Evolutionary conservation across 92 coral and sea anemone genomes (phyloP).

Genomic region (Actinostola sp.): DNA sequence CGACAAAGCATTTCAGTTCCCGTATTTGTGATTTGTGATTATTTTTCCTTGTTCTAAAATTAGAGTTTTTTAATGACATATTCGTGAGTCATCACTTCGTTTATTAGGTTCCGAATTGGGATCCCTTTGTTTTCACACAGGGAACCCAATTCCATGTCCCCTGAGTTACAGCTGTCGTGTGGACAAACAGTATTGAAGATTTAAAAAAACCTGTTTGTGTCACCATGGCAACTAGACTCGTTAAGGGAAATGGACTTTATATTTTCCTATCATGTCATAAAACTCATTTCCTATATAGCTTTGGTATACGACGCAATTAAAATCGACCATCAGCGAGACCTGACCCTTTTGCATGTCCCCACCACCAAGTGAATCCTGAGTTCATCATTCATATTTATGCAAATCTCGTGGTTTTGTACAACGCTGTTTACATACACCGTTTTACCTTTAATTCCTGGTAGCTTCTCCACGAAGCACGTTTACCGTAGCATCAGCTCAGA

Average conservation of each 20-base stretch:
- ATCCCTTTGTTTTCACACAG: not conserved
- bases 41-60: too few relatives aligned
- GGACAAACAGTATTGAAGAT: not conserved
- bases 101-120: too few relatives aligned
- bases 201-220: not conserved
- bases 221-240: conserved; percentile 9
- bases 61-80: too few relatives aligned
- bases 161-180: conserved; percentile 14
- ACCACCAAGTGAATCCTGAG: not conserved
- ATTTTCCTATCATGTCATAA: not conserved
- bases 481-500: too few relatives aligned
- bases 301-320: too few relatives aligned
- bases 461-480: not conserved
- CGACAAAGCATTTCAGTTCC: too few relatives aligned
- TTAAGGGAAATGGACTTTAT: not conserved
- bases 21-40: too few relatives aligned
- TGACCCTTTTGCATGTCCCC: too few relatives aligned
- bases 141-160: not conserved
- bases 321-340: too few relatives aligned
- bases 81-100: too few relatives aligned
- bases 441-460: conserved; percentile 1
- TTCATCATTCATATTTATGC: not conserved
- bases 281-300: not conserved
- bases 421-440: not conserved
- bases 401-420: too few relatives aligned